phyloP scores from a whole-genome alignment of 2,113 vertebrate species.

The Dolichotis patagonum region DNA sequence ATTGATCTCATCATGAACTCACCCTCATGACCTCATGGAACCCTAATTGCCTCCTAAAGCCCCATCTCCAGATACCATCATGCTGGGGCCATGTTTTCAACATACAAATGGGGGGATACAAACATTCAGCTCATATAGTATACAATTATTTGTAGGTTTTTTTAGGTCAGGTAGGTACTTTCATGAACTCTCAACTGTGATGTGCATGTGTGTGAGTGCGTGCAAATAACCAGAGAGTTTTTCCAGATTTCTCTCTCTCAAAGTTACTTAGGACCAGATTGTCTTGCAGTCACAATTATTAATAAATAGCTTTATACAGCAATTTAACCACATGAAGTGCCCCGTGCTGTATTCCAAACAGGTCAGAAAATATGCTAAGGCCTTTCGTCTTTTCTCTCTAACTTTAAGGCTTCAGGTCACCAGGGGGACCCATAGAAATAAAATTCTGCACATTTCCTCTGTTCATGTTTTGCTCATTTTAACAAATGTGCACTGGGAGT shows the following conservation, averaged over 20 bases:
- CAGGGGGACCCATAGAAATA: not conserved
- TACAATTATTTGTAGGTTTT: not conserved
- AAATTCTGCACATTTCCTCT: not conserved
- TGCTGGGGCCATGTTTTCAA: not conserved
- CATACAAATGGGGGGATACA: not conserved
- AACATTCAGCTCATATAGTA: not conserved
- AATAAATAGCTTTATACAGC: constrained; percentile 27
- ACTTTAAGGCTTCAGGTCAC: not conserved
- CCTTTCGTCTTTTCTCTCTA: not conserved
- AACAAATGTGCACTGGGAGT: not conserved
- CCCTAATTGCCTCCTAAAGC: not conserved
- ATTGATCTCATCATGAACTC: not conserved
- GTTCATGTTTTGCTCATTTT: constrained; percentile 26
- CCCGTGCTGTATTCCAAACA: not conserved
- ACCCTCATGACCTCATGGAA: not conserved
- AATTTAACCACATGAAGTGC: not conserved
- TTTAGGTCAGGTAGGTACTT: not conserved
- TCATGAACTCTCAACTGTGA: not conserved
- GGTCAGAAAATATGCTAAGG: not conserved
- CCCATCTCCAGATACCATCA: not conserved
- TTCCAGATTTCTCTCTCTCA: not conserved
- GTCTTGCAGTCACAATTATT: not conserved
- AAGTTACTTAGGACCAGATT: not conserved
- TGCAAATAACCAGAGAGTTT: not conserved
- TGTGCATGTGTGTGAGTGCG: not conserved